A percentile compares a stretch with the other conserved stretches of the same genome.
Evolutionary conservation across 2,113 vertebrate genomes (phyloP).

Genomic region (Buteo buteo): DNA sequence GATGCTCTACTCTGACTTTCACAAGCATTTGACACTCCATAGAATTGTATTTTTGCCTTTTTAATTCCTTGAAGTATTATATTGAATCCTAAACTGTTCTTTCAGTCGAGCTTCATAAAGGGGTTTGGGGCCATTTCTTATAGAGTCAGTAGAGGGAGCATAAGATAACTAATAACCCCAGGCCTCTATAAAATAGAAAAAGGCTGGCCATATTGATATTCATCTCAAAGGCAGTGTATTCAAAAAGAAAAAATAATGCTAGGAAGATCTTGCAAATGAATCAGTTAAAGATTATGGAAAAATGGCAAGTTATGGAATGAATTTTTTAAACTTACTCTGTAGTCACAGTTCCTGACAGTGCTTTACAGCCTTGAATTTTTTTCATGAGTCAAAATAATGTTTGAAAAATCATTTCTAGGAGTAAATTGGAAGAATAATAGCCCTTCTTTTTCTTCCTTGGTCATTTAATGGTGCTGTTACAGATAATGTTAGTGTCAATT

Average conservation of each 20-base stretch:
- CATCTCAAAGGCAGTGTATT: background rate
- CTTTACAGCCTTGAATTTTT: background rate
- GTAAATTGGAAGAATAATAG: background rate
- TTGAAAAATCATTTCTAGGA: background rate
- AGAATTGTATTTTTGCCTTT: background rate
- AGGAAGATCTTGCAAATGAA: background rate
- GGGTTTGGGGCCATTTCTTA: background rate
- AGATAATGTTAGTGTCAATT: background rate
- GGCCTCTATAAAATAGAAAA: background rate
- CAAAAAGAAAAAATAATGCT: background rate
- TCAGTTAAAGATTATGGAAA: background rate
- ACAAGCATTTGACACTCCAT: background rate
- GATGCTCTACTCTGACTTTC: background rate
- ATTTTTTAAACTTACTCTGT: background rate
- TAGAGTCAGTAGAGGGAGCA: slow-evolving; percentile 12
- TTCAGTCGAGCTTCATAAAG: background rate
- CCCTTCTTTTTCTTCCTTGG: background rate
- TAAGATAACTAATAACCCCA: background rate
- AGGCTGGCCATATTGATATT: background rate
- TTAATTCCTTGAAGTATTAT: background rate
- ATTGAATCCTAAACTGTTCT: background rate
- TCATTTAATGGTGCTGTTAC: background rate
- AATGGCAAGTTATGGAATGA: background rate
- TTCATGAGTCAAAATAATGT: background rate
- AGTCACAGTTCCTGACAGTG: background rate